Conservation (phyloP, 2,797 vertebrate genomes). For the Scolopax bukidnonensis region DNA sequence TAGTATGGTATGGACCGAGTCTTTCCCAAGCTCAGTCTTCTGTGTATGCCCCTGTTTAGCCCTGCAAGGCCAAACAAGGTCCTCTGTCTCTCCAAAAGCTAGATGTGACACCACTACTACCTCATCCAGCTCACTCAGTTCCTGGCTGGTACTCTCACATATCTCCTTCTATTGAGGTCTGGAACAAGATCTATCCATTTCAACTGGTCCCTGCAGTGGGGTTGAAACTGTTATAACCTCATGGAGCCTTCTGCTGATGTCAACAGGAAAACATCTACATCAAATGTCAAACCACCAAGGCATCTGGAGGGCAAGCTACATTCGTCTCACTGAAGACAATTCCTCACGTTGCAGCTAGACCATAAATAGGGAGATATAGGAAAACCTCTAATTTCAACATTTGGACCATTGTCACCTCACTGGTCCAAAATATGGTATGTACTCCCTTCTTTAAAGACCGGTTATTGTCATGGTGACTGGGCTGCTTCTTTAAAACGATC, state of each 20-base stretch:
- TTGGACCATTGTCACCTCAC: not conserved
- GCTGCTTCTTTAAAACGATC: not conserved
- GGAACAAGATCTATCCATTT: not conserved
- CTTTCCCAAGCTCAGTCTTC: not conserved
- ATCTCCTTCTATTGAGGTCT: not conserved
- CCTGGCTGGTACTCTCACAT: fast-evolving
- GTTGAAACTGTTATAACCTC: not conserved
- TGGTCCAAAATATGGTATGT: fast-evolving
- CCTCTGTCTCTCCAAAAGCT: not conserved
- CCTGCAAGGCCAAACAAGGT: not conserved
- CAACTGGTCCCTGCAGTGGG: not conserved
- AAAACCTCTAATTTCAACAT: not conserved
- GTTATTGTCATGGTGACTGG: not conserved
- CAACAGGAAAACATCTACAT: not conserved
- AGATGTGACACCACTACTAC: not conserved
- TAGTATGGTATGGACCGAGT: not conserved
- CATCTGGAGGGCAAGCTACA: not conserved
- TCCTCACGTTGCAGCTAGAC: not conserved
- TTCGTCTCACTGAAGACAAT: not conserved
- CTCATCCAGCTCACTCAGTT: not conserved
- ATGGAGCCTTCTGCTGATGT: not conserved
- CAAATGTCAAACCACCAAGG: not conserved
- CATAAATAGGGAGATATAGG: not conserved
- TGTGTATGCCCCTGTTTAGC: not conserved
- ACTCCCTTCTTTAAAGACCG: not conserved